These are phyloP conservation scores for Corythornis vintsioides DNA, from an alignment of 2,113 vertebrate species.

Conservation along the genomic window DNA sequence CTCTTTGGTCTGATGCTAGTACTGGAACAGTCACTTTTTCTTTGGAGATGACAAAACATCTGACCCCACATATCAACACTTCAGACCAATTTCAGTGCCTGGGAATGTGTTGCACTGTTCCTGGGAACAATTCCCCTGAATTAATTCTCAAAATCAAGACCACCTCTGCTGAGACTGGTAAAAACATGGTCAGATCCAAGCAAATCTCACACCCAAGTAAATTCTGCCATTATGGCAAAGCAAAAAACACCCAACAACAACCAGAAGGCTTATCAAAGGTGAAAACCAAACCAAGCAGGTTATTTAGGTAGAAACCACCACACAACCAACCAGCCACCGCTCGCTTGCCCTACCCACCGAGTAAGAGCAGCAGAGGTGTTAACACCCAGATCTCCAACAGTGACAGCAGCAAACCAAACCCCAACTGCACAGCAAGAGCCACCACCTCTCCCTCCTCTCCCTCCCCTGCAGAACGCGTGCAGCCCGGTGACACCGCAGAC, in stretches of 20 bases:
- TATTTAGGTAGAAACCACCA: background rate
- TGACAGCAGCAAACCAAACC: background rate
- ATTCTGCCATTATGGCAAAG: background rate
- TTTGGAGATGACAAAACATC: background rate
- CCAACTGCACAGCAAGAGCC: background rate
- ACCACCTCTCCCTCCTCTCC: background rate
- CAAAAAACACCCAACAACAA: background rate
- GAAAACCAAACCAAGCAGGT: background rate
- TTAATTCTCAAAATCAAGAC: background rate
- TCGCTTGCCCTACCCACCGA: background rate
- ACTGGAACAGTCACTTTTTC: background rate
- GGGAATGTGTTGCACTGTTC: background rate
- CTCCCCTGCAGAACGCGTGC: background rate
- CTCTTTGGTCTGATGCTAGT: background rate
- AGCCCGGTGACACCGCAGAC: rapidly evolving
- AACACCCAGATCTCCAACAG: background rate
- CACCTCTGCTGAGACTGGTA: background rate
- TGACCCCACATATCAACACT: background rate
- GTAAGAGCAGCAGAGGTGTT: background rate
- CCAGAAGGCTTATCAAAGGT: background rate
- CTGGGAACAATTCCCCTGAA: background rate
- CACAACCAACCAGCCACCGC: background rate
- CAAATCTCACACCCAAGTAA: background rate
- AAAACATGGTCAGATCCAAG: background rate
- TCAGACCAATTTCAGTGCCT: background rate